These are phyloP conservation scores for Arenaria interpres DNA, from an alignment of 2,113 vertebrate species.

Conservation along the genomic window DNA sequence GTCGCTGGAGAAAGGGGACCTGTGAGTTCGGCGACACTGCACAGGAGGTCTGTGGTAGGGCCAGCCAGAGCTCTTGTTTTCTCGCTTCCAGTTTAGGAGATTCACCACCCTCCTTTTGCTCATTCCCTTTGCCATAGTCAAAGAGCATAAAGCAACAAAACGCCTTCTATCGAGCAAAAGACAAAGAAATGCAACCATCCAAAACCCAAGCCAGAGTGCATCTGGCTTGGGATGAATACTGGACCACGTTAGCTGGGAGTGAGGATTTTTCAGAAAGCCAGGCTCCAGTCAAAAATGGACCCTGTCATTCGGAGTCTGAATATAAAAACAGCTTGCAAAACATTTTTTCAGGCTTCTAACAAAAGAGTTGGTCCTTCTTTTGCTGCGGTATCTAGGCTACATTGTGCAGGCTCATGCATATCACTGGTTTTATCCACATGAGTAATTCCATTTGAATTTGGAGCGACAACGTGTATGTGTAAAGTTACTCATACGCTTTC, in stretches of 20 bases:
- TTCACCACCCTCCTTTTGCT: not conserved
- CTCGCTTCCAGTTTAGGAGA: not conserved
- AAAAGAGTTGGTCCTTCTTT: constrained; percentile 61
- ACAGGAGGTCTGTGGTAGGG: not conserved
- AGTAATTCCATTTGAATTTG: constrained; percentile 66
- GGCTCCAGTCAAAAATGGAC: constrained; percentile 27
- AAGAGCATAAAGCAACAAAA: constrained; percentile 16
- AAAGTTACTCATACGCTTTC: constrained; percentile 45
- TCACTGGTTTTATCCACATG: constrained; percentile 64
- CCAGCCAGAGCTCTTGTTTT: not conserved
- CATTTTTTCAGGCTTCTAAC: constrained; percentile 57
- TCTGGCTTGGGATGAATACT: constrained; percentile 58
- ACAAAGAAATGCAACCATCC: constrained; percentile 59
- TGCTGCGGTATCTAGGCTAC: constrained; percentile 68
- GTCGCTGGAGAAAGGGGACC: not conserved
- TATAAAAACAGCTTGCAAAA: constrained; percentile 65
- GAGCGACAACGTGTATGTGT: constrained; percentile 13
- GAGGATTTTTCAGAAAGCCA: constrained; percentile 42
- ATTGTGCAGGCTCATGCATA: constrained; percentile 57
- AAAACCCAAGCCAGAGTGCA: constrained; percentile 1
- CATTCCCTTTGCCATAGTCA: not conserved
- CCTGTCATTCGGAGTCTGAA: constrained; percentile 43
- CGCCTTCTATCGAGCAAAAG: constrained; percentile 42
- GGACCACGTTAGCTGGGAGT: constrained; percentile 1
- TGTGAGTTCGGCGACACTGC: not conserved